These are phyloP conservation scores for Zoanthus gigantus DNA, from an alignment of 92 coral and sea anemone genomes.

Conservation along the genomic window DNA sequence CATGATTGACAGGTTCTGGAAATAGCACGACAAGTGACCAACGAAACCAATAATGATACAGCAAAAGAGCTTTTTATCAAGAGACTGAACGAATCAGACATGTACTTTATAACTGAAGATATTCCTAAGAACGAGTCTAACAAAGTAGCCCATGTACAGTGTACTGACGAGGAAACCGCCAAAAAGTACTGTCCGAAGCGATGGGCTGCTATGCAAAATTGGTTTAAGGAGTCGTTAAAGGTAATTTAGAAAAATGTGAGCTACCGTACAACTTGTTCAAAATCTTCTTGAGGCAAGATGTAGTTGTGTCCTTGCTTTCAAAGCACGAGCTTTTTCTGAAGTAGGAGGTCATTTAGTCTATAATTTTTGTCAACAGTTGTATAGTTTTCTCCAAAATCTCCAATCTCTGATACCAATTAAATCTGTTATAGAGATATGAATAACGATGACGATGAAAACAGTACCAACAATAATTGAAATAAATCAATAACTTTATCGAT, in stretches of 20 bases:
- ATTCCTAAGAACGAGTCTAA: constrained; percentile 83
- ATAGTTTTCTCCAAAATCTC: too few species aligned
- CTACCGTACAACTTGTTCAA: not conserved
- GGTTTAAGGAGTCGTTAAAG: constrained; percentile 81
- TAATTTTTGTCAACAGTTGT: too few species aligned
- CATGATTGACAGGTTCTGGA: constrained; percentile 69
- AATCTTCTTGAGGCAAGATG: not conserved
- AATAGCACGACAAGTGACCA: constrained; percentile 78
- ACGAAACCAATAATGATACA: constrained; percentile 65
- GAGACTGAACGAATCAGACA: constrained; percentile 67
- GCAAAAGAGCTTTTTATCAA: constrained; percentile 66
- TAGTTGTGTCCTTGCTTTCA: too few species aligned
- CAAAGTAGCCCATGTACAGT: constrained; percentile 69
- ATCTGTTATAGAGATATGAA: too few species aligned
- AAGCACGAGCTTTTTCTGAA: too few species aligned
- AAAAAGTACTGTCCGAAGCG: constrained; percentile 82
- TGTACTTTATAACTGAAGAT: constrained; percentile 71
- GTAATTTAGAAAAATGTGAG: constrained; percentile 34
- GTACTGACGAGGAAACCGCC: constrained; percentile 81
- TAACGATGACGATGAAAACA: too few species aligned
- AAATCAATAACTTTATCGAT: too few species aligned
- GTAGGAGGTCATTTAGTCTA: too few species aligned
- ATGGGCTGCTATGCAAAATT: constrained; percentile 85
- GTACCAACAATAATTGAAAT: too few species aligned
- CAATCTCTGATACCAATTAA: too few species aligned